A percentile compares a stretch with the other conserved stretches of the same genome.
phyloP scores from a whole-genome alignment of 2,113 vertebrate species.

The Scomber japonicus region DNA sequence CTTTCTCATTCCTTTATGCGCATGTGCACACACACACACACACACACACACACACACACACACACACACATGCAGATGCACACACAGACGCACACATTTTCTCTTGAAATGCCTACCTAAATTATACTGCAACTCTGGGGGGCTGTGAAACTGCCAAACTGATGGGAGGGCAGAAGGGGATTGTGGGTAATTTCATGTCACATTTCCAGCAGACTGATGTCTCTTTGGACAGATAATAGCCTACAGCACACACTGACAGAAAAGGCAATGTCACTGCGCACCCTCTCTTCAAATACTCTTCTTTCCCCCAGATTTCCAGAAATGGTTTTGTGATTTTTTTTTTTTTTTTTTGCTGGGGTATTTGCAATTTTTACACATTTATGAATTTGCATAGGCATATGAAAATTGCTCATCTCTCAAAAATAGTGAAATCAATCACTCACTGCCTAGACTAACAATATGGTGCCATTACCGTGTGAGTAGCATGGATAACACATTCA shows the following conservation, averaged over 20 bases:
- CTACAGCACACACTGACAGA: slow-evolving; percentile 49
- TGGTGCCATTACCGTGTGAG: not conserved
- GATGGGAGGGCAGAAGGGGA: slow-evolving; percentile 69
- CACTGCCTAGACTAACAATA: slow-evolving; percentile 1
- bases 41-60: slow-evolving; percentile 32
- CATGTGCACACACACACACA: not conserved
- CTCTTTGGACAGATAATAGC: slow-evolving; percentile 72
- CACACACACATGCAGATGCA: slow-evolving; percentile 20
- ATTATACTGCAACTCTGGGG: slow-evolving; percentile 63
- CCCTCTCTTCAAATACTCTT: slow-evolving; percentile 37
- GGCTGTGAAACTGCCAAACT: slow-evolving; percentile 69
- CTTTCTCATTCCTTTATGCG: slow-evolving; percentile 24
- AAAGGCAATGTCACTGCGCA: slow-evolving; percentile 49
- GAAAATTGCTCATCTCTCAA: slow-evolving; percentile 37
- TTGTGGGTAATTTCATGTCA: slow-evolving; percentile 81
- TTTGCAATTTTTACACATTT: slow-evolving; percentile 24
- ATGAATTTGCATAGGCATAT: slow-evolving; percentile 40
- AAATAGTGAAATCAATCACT: not conserved
- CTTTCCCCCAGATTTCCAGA: slow-evolving; percentile 14
- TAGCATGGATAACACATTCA: not conserved
- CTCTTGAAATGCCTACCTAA: slow-evolving; percentile 60
- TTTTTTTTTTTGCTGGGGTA: slow-evolving; percentile 6
- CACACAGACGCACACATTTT: slow-evolving; percentile 46
- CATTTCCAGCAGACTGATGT: slow-evolving; percentile 70
- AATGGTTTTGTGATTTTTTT: not conserved